Evolutionary conservation across 2,797 vertebrate genomes (phyloP).

Genomic region (Spinus olivaceus): DNA sequence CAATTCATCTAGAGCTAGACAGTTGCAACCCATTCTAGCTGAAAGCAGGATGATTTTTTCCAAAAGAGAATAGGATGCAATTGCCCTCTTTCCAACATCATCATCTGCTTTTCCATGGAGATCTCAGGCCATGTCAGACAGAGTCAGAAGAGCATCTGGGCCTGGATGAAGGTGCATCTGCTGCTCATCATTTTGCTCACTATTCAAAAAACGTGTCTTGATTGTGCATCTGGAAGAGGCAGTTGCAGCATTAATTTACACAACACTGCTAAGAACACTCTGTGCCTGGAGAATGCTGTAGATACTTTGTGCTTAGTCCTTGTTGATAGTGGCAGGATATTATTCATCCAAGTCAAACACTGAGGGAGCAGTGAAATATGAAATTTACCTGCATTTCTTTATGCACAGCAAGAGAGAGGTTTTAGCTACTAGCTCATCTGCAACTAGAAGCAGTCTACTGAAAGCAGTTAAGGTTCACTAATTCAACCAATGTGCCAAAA

Average conservation of each 20-base stretch:
- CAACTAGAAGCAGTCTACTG: background rate
- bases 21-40: background rate
- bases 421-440: background rate
- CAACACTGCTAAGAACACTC: background rate
- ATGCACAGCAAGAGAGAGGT: background rate
- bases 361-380: background rate
- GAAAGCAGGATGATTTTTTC: background rate
- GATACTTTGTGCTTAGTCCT: background rate
- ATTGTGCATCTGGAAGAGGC: background rate
- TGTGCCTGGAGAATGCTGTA: background rate
- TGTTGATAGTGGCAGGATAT: background rate
- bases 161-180: background rate
- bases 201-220: background rate
- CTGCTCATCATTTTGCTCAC: background rate
- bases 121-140: background rate
- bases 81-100: background rate
- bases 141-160: background rate
- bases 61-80: background rate
- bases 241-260: background rate
- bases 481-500: background rate
- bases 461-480: background rate
- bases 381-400: background rate
- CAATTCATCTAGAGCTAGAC: constrained; percentile 15
- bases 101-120: background rate
- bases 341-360: background rate